Evolutionary conservation across 2,888 invertebrate genomes (phyloP).

Genomic region (Pristionchus exspectatus): DNA sequence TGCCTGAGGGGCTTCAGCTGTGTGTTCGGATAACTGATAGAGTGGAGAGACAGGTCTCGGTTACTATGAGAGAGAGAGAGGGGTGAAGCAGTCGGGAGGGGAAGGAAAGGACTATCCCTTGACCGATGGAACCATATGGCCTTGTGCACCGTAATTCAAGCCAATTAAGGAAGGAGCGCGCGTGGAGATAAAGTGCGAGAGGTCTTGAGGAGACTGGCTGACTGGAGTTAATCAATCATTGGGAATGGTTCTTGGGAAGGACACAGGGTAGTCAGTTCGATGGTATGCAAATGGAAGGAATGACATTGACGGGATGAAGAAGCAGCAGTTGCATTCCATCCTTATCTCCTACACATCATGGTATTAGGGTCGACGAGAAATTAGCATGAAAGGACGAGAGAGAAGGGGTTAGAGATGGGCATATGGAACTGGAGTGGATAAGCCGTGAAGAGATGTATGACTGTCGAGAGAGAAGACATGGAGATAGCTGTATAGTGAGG

Average conservation of each 20-base stretch:
- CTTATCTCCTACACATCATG: slow-evolving; percentile 34
- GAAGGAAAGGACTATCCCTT: slow-evolving; percentile 37
- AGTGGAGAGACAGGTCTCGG: slow-evolving; percentile 19
- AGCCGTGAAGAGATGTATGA: slow-evolving; percentile 51
- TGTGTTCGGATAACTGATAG: slow-evolving; percentile 21
- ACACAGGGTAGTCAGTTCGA: background rate
- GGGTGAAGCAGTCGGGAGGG: background rate
- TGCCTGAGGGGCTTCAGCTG: slow-evolving; percentile 41
- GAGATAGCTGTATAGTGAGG: slow-evolving; percentile 11
- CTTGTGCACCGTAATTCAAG: slow-evolving; percentile 55
- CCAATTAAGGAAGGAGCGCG: slow-evolving; percentile 50
- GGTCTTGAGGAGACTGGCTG: slow-evolving; percentile 4
- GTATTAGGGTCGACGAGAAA: slow-evolving; percentile 53
- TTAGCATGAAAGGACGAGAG: slow-evolving; percentile 53
- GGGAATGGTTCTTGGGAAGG: background rate
- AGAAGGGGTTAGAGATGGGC: slow-evolving; percentile 12
- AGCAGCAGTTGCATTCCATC: slow-evolving; percentile 45
- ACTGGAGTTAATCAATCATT: slow-evolving; percentile 45
- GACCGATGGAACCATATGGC: slow-evolving; percentile 43
- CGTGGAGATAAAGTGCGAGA: slow-evolving; percentile 49
- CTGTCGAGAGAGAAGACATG: background rate
- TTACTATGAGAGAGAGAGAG: background rate
- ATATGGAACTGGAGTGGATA: slow-evolving; percentile 52
- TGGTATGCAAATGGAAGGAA: slow-evolving; percentile 45
- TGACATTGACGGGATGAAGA: slow-evolving; percentile 52